Evolutionary conservation across 2,888 invertebrate species (phyloP).

Genomic region (Drosophila gaucha): DNA sequence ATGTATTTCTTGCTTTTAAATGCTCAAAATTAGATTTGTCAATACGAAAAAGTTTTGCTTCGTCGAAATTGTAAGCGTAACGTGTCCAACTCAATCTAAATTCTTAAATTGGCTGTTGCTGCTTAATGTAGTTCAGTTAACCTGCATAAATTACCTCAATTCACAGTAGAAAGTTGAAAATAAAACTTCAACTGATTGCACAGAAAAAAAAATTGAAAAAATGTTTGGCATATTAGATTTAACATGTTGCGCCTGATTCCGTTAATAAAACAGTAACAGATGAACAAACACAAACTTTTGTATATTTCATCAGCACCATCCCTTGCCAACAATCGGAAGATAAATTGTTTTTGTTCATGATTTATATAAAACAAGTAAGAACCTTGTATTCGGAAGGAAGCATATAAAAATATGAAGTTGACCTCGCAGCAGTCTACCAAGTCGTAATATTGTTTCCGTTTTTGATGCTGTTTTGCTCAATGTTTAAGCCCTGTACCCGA

Average conservation of each 20-base stretch:
- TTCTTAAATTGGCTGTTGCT: conserved; percentile 7
- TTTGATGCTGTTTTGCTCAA: no score
- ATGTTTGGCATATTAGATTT: conserved; percentile 68
- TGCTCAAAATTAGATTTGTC: no score
- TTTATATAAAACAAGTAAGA: conserved; percentile 64
- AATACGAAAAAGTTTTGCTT: no score
- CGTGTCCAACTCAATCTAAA: conserved; percentile 41
- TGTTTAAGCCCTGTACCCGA: no score
- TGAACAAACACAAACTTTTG: conserved; percentile 51
- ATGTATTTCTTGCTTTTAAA: no score
- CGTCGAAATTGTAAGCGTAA: not conserved
- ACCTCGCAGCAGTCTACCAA: conserved; percentile 36
- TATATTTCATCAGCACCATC: conserved; percentile 45
- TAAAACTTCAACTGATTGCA: conserved; percentile 27
- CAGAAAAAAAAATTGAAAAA: conserved; percentile 28
- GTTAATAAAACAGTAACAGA: conserved; percentile 45
- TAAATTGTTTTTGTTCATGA: conserved; percentile 80
- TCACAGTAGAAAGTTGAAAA: conserved; percentile 1
- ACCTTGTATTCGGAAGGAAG: not conserved
- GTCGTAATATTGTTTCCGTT: conserved; percentile 62
- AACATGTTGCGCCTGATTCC: conserved; percentile 64
- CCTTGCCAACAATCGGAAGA: conserved; percentile 76
- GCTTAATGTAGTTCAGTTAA: conserved; percentile 16
- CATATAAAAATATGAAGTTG: conserved; percentile 51
- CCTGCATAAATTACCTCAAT: conserved; percentile 48